Base-by-base conservation (phyloP, 2,797 vertebrate genomes). In the Apogon talboti region DNA sequence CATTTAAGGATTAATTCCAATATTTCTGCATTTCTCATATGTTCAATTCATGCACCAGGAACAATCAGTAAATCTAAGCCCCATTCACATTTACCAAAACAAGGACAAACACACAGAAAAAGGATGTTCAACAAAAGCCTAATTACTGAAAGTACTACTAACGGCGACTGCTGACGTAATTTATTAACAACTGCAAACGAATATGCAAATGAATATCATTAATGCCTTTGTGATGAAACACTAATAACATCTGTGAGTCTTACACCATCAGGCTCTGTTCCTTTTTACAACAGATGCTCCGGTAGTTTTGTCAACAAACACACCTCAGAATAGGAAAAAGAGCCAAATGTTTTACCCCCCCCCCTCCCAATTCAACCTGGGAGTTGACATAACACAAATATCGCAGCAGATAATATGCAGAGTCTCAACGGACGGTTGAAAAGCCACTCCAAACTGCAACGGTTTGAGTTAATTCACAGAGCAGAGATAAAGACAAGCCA, bases 151-250 rank as follows among this genome's bases (percentile, higher is more conserved):
- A 68, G 48, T 47, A 68, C 66, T 40, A 35, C 28, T 47, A 38
- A 57, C 57, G 59, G 63, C 59, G 48, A 65, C 38, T 66, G 67
- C 53, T 51, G 60, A 35, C 69, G 44, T 79, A 73, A 87, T 82
- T 83, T 82, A 84, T 87, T 83, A 76, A 86, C 67, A 77, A 61
- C 54, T 56, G 79, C 58, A 74, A 77, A 85, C 10, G 33, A 79
- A 82, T 85, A 82, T 79, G 46, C 71, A 81, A 63, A 70, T 83
- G 59, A 83, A 84, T 76, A 75, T 83, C 63, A 83, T 76, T 71
- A 10, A 55, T 66, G 74, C n/a, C 51, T 77, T 78, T 77, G 74
- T 83, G 72, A 74, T 78, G 81, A 73, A 83, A 82, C 45, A 68
- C 37, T 41, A 46, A 66, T 71, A 75, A 64, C 68, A 76, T 73